A percentile compares a stretch with the other conserved stretches of the same genome.
Conservation (phyloP, 53 echinoderm and acorn worm genomes). For the Henricia sp. region DNA sequence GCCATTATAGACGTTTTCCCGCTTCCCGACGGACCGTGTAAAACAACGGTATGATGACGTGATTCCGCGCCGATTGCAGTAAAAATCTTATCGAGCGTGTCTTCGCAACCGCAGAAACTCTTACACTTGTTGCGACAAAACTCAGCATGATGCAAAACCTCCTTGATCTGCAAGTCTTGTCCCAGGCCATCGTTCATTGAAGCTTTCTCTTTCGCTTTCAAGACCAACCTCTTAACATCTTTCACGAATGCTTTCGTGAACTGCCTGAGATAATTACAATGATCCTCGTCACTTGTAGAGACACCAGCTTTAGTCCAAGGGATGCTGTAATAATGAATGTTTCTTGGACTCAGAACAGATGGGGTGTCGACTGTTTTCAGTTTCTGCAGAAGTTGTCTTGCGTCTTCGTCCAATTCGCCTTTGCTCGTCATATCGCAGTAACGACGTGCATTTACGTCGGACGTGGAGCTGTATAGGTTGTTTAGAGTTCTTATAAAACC, state of each 20-base stretch:
- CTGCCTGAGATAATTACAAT: slow-evolving; percentile 57
- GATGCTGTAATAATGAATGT: slow-evolving; percentile 64
- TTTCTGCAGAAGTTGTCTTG: slow-evolving; percentile 42
- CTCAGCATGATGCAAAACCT: slow-evolving; percentile 82
- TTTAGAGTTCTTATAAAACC: slow-evolving; percentile 79
- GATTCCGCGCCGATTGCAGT: slow-evolving; percentile 41
- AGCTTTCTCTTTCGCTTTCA: slow-evolving; percentile 41
- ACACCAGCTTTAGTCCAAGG: slow-evolving; percentile 69
- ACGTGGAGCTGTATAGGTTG: slow-evolving; percentile 61
- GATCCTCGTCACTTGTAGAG: slow-evolving; percentile 17
- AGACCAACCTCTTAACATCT: slow-evolving; percentile 64
- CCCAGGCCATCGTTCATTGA: slow-evolving; percentile 24
- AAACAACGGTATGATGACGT: slow-evolving; percentile 52
- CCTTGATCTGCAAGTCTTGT: slow-evolving; percentile 73
- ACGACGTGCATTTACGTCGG: slow-evolving; percentile 59
- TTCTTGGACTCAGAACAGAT: slow-evolving; percentile 36
- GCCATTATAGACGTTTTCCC: slow-evolving; percentile 98
- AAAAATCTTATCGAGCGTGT: slow-evolving; percentile 68
- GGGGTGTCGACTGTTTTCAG: slow-evolving; percentile 64
- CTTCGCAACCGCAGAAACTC: slow-evolving; percentile 86
- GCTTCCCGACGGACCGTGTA: slow-evolving; percentile 87
- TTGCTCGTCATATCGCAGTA: slow-evolving; percentile 55
- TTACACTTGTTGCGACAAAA: slow-evolving; percentile 85
- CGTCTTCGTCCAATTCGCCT: slow-evolving; percentile 52
- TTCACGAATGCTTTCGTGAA: slow-evolving; percentile 60